Evolutionary conservation across 2,113 vertebrate species (phyloP).

Genomic region (Clarias macrocephalus): DNA sequence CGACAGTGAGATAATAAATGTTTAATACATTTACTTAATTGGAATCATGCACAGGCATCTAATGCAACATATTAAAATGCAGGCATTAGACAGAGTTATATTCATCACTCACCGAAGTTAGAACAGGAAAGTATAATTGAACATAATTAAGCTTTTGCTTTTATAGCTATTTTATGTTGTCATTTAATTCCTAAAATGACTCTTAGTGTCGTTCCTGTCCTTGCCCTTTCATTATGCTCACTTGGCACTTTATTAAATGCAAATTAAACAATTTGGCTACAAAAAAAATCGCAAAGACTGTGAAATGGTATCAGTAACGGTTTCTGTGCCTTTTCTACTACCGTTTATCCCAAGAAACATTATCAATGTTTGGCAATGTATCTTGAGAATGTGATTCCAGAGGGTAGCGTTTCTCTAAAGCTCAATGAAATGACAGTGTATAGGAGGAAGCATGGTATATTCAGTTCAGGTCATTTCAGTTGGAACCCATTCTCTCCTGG

Average conservation of each 20-base stretch:
- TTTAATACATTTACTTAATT: conserved; percentile 45
- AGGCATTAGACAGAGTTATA: conserved; percentile 14
- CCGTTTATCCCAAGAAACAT: background rate
- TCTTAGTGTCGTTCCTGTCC: conserved; percentile 35
- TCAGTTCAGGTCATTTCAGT: background rate
- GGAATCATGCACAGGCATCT: conserved; percentile 38
- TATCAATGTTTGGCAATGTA: background rate
- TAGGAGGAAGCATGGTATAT: background rate
- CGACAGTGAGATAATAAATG: conserved; percentile 45
- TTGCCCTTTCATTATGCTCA: conserved; percentile 65
- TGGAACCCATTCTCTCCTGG: background rate
- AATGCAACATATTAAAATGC: conserved; percentile 45
- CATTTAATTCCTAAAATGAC: conserved; percentile 43
- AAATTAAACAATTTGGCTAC: conserved; percentile 59
- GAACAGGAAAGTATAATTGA: conserved; percentile 58
- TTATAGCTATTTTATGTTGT: conserved; percentile 57
- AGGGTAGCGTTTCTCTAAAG: background rate
- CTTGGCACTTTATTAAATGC: conserved; percentile 62
- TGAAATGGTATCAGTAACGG: conserved; percentile 57
- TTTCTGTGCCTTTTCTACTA: conserved; percentile 44
- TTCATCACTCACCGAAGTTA: conserved; percentile 48
- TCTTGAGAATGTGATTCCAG: background rate
- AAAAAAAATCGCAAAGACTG: conserved; percentile 58
- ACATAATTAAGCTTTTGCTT: conserved; percentile 58
- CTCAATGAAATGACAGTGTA: background rate